These are phyloP conservation scores for Drosophila acutilabella DNA, from an alignment of 2,888 invertebrate species.

Conservation along the genomic window DNA sequence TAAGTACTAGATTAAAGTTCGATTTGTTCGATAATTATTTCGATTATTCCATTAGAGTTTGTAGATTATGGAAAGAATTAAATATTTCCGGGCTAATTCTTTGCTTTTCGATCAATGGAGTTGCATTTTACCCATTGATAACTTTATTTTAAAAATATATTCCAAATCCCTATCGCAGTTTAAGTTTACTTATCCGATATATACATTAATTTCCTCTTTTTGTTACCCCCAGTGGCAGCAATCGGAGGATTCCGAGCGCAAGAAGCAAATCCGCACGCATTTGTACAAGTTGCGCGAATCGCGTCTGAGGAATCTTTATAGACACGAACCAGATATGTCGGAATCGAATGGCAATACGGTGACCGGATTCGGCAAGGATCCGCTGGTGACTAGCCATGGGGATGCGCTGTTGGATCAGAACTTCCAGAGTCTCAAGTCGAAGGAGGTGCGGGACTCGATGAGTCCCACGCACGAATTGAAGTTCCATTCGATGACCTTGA, in stretches of 20 bases:
- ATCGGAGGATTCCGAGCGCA: slow-evolving; percentile 93
- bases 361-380: slow-evolving; percentile 85
- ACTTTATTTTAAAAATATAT: too few relatives aligned
- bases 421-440: slow-evolving; percentile 91
- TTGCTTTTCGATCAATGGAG: too few relatives aligned
- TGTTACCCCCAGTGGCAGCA: slow-evolving; percentile 88
- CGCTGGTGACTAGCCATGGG: slow-evolving; percentile 87
- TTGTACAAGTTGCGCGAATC: slow-evolving; percentile 94
- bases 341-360: slow-evolving; percentile 76
- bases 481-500: slow-evolving; percentile 81
- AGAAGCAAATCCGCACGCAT: slow-evolving; percentile 94
- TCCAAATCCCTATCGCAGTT: too few relatives aligned
- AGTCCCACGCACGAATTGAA: slow-evolving; percentile 88
- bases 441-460: slow-evolving; percentile 92
- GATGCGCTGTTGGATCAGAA: slow-evolving; percentile 91
- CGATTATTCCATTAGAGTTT: too few relatives aligned
- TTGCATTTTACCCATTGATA: too few relatives aligned
- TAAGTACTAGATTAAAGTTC: too few relatives aligned
- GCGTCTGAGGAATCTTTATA: slow-evolving; percentile 90
- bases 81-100: too few relatives aligned
- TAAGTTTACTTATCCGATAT: too few relatives aligned
- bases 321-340: slow-evolving; percentile 84
- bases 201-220: too few relatives aligned
- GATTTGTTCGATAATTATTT: too few relatives aligned
- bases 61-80: too few relatives aligned